Base-by-base conservation (phyloP, 2,113 vertebrate genomes). In the Cepphus grylle region DNA sequence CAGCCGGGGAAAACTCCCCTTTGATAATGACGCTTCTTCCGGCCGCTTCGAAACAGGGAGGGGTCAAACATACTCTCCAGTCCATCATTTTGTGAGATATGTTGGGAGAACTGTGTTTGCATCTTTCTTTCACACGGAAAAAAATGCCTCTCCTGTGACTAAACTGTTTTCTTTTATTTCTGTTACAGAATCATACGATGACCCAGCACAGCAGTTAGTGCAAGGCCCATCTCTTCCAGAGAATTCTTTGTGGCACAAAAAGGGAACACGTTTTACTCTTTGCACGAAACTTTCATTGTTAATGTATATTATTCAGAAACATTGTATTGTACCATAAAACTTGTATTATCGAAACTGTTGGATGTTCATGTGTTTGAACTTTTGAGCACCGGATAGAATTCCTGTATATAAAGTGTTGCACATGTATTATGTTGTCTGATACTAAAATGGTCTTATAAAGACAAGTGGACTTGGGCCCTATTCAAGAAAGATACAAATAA, bases 181-280 rank as follows among this genome's bases (percentile, higher is more conserved):
- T 87, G 66, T 98, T 98, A 66, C 99, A 99, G 99, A 99, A 99
- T 96, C 99, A 99, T 98, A 99, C 99, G 95, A 99, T 99, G 99
- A 99, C 99, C 97, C 99, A 99, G 97, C 99, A 99, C 98, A 99
- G 98, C 99, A 99, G 99, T 98, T 99, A 99, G 99, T 99, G 97
- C 98, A 98, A 98, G 97, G 97, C 96, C 89, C 34, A 20, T 91
- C 97, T 96, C 96, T 97, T 97, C 90, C 95, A 97, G 97, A 97
- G 94, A 90, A 97, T 93, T 86, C 94, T 95, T 96, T 98, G 98
- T 97, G 97, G 93, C 97, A 98, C 98, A 98, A 98, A 98, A 98
- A 98, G 98, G 98, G 98, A 98, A 98, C 98, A 98, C 97, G 98
- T 98, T 99, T 98, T 98, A 98, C 98, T 98, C 98, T 99, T 98